Percentiles rank a stretch among this genome's conserved stretches.
phyloP scores from a whole-genome alignment of 2,888 invertebrate species.

The Lithosia quadra region DNA sequence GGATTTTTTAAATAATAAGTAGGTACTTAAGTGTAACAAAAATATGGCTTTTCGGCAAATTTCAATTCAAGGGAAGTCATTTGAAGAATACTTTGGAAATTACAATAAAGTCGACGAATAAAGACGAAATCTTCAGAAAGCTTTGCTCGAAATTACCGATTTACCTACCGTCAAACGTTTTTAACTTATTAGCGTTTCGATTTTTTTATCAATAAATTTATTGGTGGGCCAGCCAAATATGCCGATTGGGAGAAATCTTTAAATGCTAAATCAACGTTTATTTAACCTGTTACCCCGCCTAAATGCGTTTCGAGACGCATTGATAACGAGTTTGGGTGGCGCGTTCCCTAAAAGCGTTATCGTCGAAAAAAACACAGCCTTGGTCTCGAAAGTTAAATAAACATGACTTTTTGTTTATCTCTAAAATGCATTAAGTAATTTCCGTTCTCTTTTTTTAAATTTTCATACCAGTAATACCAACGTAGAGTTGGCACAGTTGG shows the following conservation, averaged over 20 bases:
- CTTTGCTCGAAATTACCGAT: conserved; percentile 57
- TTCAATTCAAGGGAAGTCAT: not conserved
- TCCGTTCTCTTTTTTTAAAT: conserved; percentile 59
- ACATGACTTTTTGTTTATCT: conserved; percentile 62
- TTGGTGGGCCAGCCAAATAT: conserved; percentile 69
- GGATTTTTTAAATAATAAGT: not conserved
- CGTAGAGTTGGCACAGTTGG: conserved; percentile 8
- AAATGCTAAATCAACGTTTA: conserved; percentile 77
- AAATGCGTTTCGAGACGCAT: conserved; percentile 73
- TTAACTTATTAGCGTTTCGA: conserved; percentile 75
- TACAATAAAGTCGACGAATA: conserved; percentile 49
- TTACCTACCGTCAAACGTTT: conserved; percentile 61
- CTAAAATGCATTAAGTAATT: conserved; percentile 68
- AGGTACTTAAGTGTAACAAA: not conserved
- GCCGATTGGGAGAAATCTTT: conserved; percentile 69
- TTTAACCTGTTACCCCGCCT: conserved; percentile 71
- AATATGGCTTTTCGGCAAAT: not conserved
- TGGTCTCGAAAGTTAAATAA: conserved; percentile 54
- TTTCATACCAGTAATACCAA: conserved; percentile 48
- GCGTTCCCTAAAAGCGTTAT: conserved; percentile 72
- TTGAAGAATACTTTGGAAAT: conserved; percentile 34
- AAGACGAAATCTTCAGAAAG: conserved; percentile 44
- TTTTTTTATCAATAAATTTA: conserved; percentile 82
- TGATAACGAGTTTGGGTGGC: conserved; percentile 83
- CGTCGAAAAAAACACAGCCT: conserved; percentile 59